Evolutionary conservation across 1,140 invertebrate species (phyloP).

Genomic region (Orius insidiosus): DNA sequence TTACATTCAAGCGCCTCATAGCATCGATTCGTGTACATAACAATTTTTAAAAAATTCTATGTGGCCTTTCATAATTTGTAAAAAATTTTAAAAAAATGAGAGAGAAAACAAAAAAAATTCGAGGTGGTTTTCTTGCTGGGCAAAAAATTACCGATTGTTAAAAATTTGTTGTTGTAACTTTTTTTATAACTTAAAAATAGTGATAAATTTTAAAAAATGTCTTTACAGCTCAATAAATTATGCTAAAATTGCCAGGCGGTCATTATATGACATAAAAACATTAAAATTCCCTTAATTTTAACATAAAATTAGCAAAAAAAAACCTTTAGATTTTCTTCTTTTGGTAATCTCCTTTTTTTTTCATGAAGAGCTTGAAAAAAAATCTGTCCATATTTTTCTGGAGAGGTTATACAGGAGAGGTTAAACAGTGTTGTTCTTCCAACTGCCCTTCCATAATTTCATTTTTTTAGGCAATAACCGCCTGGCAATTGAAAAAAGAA

Average conservation of each 20-base stretch:
- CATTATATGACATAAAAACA: background rate
- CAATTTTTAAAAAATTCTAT: background rate
- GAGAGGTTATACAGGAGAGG: too few species aligned
- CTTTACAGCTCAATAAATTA: too few species aligned
- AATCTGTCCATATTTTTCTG: too few species aligned
- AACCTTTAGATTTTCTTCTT: too few species aligned
- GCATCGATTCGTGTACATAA: background rate
- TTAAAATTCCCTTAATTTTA: background rate
- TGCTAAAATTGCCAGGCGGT: too few species aligned
- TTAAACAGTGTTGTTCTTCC: too few species aligned
- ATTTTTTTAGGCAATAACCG: background rate
- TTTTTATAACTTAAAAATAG: too few species aligned
- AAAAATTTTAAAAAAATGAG: background rate
- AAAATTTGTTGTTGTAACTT: background rate
- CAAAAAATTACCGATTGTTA: constrained; percentile 8
- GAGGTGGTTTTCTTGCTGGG: constrained; percentile 12
- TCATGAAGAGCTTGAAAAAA: too few species aligned
- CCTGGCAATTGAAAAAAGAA: background rate
- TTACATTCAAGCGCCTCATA: too few species aligned
- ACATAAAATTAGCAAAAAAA: too few species aligned
- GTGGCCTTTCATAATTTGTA: background rate
- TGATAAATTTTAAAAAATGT: too few species aligned
- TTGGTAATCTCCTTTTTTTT: too few species aligned
- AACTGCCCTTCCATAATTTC: background rate
- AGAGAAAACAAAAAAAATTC: constrained; percentile 1